Conservation (phyloP, 2,113 vertebrate genomes). For the Sinosuthora webbiana region DNA sequence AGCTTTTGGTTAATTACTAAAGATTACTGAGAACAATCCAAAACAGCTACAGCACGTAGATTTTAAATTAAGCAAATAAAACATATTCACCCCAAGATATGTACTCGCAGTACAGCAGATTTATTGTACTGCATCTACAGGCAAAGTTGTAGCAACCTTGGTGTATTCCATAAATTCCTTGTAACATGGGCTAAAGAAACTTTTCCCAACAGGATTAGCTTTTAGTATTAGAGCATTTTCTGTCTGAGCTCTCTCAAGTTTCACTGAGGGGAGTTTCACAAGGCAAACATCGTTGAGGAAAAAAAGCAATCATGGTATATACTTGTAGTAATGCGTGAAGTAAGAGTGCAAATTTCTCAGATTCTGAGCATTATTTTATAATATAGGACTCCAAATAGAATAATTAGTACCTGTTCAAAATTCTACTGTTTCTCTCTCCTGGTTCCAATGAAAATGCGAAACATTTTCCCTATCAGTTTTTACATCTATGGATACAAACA, state of each 20-base stretch:
- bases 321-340: not conserved
- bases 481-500: not conserved
- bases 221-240: not conserved
- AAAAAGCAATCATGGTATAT: not conserved
- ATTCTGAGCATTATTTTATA: not conserved
- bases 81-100: not conserved
- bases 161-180: not conserved
- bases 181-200: not conserved
- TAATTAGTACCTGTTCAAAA: not conserved
- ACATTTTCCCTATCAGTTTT: not conserved
- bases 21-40: conserved; percentile 9
- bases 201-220: not conserved
- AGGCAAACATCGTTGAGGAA: not conserved
- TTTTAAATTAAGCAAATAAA: conserved; percentile 43
- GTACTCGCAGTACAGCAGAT: not conserved
- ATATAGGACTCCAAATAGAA: not conserved
- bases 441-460: not conserved
- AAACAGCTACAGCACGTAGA: not conserved
- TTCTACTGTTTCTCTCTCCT: not conserved
- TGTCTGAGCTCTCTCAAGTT: not conserved
- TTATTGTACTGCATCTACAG: not conserved
- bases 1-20: conserved; percentile 69
- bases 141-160: not conserved
- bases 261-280: not conserved
- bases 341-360: not conserved